Percentiles rank a stretch among this genome's conserved stretches.
phyloP scores from a whole-genome alignment of 2,888 invertebrate species.

The Iphiclides podalirius region DNA sequence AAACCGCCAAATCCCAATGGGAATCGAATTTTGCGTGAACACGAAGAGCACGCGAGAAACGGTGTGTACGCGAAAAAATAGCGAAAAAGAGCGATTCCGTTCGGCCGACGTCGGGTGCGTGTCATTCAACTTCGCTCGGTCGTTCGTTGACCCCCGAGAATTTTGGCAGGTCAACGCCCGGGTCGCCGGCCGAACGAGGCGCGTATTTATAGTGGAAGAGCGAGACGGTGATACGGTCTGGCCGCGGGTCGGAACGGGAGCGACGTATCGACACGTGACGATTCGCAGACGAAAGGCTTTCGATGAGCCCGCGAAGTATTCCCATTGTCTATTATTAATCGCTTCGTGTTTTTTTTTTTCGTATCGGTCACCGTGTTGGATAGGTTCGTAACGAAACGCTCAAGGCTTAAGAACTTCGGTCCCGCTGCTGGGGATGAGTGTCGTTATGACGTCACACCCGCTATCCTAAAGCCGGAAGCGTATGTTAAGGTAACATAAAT shows the following conservation, averaged over 20 bases:
- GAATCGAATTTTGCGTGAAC: too few species aligned
- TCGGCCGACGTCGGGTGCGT: slow-evolving; percentile 24
- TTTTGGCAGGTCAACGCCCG: slow-evolving; percentile 63
- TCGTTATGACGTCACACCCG: background rate
- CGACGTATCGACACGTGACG: slow-evolving; percentile 38
- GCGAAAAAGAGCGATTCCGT: slow-evolving; percentile 24
- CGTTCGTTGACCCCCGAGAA: slow-evolving; percentile 60
- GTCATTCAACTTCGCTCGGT: slow-evolving; percentile 51
- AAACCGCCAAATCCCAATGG: too few species aligned
- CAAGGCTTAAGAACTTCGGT: too few species aligned
- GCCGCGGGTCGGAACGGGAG: slow-evolving; percentile 1
- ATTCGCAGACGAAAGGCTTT: slow-evolving; percentile 32
- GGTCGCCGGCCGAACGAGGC: slow-evolving; percentile 51
- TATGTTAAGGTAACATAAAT: too few species aligned
- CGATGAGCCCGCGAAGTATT: slow-evolving; percentile 35
- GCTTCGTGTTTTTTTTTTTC: slow-evolving; percentile 25
- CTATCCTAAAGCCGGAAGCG: background rate
- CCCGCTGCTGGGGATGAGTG: too few species aligned
- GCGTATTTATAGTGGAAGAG: slow-evolving; percentile 41
- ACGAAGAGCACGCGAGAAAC: slow-evolving; percentile 24
- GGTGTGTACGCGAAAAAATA: slow-evolving; percentile 28
- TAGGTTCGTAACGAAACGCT: background rate
- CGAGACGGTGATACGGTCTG: slow-evolving; percentile 28
- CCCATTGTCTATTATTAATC: slow-evolving; percentile 38
- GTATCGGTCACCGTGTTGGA: background rate